A percentile compares a stretch with the other conserved stretches of the same genome.
phyloP scores from a whole-genome alignment of 2,797 vertebrate species.

The Fundulus diaphanus region DNA sequence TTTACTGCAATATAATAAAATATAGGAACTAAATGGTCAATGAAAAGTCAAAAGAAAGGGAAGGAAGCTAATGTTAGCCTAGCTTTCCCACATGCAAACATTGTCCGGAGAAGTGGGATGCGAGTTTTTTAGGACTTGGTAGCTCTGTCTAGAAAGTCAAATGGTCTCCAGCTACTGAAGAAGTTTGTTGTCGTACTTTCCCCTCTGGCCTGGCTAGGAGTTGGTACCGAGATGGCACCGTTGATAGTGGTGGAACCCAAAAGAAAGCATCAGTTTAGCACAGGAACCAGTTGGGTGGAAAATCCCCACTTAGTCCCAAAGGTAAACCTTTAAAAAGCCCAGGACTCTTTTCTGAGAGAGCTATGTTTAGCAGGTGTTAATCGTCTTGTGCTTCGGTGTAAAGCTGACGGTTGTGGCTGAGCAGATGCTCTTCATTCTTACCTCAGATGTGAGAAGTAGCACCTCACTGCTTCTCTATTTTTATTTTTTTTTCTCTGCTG shows the following conservation, averaged over 20 bases:
- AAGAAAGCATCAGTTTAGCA: not conserved
- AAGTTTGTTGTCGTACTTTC: too few species aligned
- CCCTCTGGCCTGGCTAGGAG: not conserved
- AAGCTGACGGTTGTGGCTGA: conserved; percentile 2
- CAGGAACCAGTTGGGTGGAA: not conserved
- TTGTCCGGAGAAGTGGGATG: too few species aligned
- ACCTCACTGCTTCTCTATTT: not conserved
- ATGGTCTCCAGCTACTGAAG: too few species aligned
- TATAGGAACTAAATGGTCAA: not conserved
- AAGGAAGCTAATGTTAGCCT: not conserved
- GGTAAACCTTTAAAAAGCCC: too few species aligned
- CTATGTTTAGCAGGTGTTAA: not conserved
- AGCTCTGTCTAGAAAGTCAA: too few species aligned
- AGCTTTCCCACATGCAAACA: not conserved
- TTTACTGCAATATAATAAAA: not conserved
- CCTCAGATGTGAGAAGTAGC: conserved; percentile 45
- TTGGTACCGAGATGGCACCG: too few species aligned
- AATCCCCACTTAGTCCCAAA: too few species aligned
- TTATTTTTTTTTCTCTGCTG: not conserved
- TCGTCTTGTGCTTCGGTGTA: not conserved
- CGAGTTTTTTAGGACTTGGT: too few species aligned
- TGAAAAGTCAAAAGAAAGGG: not conserved
- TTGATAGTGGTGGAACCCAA: too few species aligned
- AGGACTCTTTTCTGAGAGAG: too few species aligned
- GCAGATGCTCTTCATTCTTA: conserved; percentile 9